Conservation (phyloP, 2,888 invertebrate genomes). For the Drosophila borborema region DNA sequence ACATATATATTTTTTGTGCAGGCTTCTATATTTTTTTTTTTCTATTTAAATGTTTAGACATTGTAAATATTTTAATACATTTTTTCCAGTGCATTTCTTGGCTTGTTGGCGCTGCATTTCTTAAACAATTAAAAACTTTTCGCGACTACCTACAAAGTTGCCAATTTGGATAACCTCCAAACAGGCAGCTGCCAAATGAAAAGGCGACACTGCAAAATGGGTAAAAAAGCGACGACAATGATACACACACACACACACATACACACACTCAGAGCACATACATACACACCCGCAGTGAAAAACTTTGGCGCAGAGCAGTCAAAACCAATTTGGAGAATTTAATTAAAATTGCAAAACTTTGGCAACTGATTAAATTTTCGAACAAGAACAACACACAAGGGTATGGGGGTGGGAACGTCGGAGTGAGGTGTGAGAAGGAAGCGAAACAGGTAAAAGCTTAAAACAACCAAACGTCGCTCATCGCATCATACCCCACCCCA, state of each 20-base stretch:
- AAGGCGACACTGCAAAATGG: conserved; percentile 52
- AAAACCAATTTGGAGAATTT: conserved; percentile 84
- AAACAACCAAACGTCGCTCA: conserved; percentile 51
- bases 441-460: conserved; percentile 70
- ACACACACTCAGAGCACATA: conserved; percentile 9
- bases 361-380: conserved; percentile 82
- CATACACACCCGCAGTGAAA: conserved; percentile 50
- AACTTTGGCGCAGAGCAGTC: conserved; percentile 80
- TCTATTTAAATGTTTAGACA: background rate
- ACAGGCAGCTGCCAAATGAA: conserved; percentile 43
- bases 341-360: conserved; percentile 84
- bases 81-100: conserved; percentile 36
- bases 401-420: background rate
- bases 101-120: conserved; percentile 54
- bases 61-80: background rate
- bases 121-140: conserved; percentile 76
- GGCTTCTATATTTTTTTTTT: background rate
- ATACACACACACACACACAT: conserved; percentile 27
- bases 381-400: conserved; percentile 54
- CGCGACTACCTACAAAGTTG: conserved; percentile 76
- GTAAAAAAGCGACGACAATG: conserved; percentile 51
- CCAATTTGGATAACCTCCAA: conserved; percentile 79
- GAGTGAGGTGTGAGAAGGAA: background rate
- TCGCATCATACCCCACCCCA: background rate
- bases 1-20: background rate